Percentiles rank a stretch among this genome's conserved stretches.
phyloP scores from a whole-genome alignment of 2,113 vertebrate species.

The Motacilla alba region DNA sequence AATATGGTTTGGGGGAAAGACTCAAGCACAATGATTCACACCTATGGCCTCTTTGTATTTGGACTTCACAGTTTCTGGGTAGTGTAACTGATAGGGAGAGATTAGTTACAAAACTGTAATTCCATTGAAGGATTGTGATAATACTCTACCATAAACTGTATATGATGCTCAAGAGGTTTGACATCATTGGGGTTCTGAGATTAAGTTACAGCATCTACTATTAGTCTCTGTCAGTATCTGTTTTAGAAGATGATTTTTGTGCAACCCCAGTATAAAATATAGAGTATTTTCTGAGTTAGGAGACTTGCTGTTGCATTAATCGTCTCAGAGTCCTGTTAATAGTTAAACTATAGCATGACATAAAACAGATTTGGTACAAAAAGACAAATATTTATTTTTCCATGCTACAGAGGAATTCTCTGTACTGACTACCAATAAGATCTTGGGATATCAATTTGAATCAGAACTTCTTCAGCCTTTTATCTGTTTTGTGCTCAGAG shows the following conservation, averaged over 20 bases:
- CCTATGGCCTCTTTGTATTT: slow-evolving; percentile 53
- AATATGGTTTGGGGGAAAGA: slow-evolving; percentile 57
- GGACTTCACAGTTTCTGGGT: slow-evolving; percentile 66
- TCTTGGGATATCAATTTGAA: not conserved
- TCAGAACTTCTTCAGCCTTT: not conserved
- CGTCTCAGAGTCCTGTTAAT: not conserved
- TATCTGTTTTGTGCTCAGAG: not conserved
- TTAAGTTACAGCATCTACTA: slow-evolving; percentile 56
- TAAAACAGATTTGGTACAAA: slow-evolving; percentile 17
- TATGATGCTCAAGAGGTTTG: slow-evolving; percentile 68
- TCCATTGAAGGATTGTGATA: slow-evolving; percentile 69
- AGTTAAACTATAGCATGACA: not conserved
- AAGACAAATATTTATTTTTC: not conserved
- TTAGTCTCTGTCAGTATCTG: slow-evolving; percentile 57
- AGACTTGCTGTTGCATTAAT: slow-evolving; percentile 15
- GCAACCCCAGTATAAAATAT: slow-evolving; percentile 59
- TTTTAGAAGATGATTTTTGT: slow-evolving; percentile 38
- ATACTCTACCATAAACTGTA: slow-evolving; percentile 33
- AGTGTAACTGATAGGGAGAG: slow-evolving; percentile 72
- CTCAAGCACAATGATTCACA: slow-evolving; percentile 71
- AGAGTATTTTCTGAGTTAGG: slow-evolving; percentile 39
- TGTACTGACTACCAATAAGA: not conserved
- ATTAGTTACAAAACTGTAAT: slow-evolving; percentile 72
- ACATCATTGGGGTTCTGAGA: slow-evolving; percentile 52
- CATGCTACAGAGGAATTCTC: not conserved